A percentile compares a stretch with the other conserved stretches of the same genome.
Conservation (phyloP, 1,140 invertebrate species). For the Apolygus lucorum region DNA sequence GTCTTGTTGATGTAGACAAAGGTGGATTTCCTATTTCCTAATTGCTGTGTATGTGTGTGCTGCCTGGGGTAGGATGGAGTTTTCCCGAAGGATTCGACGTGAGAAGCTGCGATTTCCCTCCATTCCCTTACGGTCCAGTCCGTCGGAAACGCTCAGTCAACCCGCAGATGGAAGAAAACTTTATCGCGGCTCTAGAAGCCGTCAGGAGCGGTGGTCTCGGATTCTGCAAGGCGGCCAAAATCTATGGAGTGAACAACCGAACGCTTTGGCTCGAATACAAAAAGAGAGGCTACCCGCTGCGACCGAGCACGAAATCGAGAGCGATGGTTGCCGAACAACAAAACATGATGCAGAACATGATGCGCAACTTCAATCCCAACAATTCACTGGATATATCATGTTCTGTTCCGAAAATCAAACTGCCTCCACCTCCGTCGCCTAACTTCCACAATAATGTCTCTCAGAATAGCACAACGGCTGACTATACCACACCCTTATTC, state of each 20-base stretch:
- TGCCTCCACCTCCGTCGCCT: conserved; percentile 10
- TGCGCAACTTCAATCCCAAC: background rate
- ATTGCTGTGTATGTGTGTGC: conserved; percentile 14
- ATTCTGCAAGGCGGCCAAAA: conserved; percentile 70
- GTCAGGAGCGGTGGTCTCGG: conserved; percentile 72
- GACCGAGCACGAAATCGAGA: conserved; percentile 40
- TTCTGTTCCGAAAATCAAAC: conserved; percentile 22
- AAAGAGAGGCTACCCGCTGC: conserved; percentile 66
- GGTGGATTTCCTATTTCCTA: conserved; percentile 25
- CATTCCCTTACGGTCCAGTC: background rate
- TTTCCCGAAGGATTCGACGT: background rate
- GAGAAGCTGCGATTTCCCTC: conserved; percentile 1
- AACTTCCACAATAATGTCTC: background rate
- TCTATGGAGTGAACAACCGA: conserved; percentile 73
- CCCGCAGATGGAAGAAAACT: conserved; percentile 68
- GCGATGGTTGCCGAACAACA: background rate
- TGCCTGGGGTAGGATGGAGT: conserved; percentile 24
- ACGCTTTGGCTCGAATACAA: conserved; percentile 77
- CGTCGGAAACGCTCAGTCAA: conserved; percentile 39
- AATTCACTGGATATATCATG: conserved; percentile 13
- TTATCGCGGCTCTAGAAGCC: conserved; percentile 64
- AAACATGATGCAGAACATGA: background rate
- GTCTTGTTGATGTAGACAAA: conserved; percentile 17
- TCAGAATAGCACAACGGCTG: background rate
- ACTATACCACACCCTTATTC: conserved; percentile 4